These are phyloP conservation scores for Microcebus jonahi DNA, from an alignment of 2,113 vertebrate species.

Conservation along the genomic window DNA sequence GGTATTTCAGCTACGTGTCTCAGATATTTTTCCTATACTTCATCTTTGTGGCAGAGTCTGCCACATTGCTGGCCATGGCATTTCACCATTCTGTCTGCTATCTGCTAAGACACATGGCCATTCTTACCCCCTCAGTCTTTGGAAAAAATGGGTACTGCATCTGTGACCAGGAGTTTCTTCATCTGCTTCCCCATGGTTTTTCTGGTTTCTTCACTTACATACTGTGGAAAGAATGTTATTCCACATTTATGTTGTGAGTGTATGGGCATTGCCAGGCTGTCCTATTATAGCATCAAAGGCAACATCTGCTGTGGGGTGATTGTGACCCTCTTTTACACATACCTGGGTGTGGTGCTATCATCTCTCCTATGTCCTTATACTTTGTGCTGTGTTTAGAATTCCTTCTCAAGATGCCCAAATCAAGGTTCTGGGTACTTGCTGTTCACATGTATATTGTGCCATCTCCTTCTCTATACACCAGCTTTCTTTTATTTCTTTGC, in stretches of 20 bases:
- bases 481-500: slow-evolving; percentile 63
- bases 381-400: slow-evolving; percentile 53
- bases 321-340: slow-evolving; percentile 10
- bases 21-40: slow-evolving; percentile 75
- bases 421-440: slow-evolving; percentile 64
- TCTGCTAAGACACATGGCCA: slow-evolving; percentile 21
- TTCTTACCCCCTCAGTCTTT: slow-evolving; percentile 14
- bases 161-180: slow-evolving; percentile 43
- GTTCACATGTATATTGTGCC: slow-evolving; percentile 53
- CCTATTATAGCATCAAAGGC: slow-evolving; percentile 59
- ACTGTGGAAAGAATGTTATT: slow-evolving; percentile 49
- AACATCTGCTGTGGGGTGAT: slow-evolving; percentile 66
- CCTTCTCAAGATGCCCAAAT: not conserved
- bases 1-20: slow-evolving; percentile 65
- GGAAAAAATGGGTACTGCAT: slow-evolving; percentile 25
- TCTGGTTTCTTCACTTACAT: slow-evolving; percentile 49
- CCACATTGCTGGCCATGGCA: slow-evolving; percentile 42
- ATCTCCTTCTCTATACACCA: slow-evolving; percentile 55
- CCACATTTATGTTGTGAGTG: slow-evolving; percentile 73
- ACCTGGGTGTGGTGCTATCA: slow-evolving; percentile 39
- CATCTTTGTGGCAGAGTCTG: slow-evolving; percentile 69
- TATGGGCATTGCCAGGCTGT: slow-evolving; percentile 65
- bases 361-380: slow-evolving; percentile 54
- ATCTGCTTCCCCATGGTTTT: slow-evolving; percentile 58
- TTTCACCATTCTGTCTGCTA: slow-evolving; percentile 51